phyloP scores from a whole-genome alignment of 2,797 vertebrate genomes.

The Anas bernieri region DNA sequence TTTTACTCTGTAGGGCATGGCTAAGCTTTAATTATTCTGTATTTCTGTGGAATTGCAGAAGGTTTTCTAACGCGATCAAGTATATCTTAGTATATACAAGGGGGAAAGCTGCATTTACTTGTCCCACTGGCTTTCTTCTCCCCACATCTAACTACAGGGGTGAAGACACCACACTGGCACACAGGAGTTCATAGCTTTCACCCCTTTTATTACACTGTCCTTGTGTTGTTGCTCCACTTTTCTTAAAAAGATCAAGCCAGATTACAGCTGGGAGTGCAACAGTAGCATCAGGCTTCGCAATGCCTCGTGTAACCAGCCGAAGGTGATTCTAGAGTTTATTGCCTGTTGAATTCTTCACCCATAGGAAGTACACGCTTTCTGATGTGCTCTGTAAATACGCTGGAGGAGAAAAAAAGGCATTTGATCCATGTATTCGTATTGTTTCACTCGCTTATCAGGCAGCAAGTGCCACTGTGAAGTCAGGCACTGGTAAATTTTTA shows the following conservation, averaged over 20 bases:
- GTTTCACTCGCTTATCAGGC: background rate
- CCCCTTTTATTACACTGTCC: background rate
- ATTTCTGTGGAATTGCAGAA: background rate
- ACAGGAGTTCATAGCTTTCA: rapidly evolving
- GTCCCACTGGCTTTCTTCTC: rapidly evolving
- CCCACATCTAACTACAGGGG: background rate
- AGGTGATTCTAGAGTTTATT: background rate
- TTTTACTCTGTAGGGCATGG: background rate
- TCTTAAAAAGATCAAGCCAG: background rate
- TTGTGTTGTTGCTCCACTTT: background rate
- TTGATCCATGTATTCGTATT: background rate
- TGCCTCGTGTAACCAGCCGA: background rate
- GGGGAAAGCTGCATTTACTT: background rate
- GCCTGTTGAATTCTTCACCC: background rate
- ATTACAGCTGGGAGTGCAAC: background rate
- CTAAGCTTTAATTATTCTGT: background rate
- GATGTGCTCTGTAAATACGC: background rate
- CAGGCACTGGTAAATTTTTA: slow-evolving; percentile 21
- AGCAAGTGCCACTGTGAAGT: slow-evolving; percentile 15
- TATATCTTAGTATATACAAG: background rate
- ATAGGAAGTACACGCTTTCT: background rate
- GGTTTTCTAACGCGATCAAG: background rate
- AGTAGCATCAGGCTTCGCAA: background rate
- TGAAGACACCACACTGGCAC: background rate
- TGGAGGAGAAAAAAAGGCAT: background rate